Base-by-base conservation (phyloP, 1,140 invertebrate genomes). In the Sinella curviseta region DNA sequence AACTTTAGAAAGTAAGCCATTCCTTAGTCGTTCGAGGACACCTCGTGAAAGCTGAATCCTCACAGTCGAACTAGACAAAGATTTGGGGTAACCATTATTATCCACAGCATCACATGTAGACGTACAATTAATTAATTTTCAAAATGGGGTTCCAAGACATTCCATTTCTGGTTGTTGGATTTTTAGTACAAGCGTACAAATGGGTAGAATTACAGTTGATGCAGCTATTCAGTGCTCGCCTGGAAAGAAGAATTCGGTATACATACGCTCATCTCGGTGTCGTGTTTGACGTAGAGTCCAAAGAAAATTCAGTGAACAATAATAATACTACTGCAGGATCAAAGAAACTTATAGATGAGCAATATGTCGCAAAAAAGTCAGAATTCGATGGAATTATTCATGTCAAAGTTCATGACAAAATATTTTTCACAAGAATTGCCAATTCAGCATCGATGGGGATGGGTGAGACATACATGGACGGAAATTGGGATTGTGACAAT, bases 401-500 rank as follows among this genome's bases (percentile, higher is more conserved):
- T 30, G 34, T 75, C 1, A 54, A 48, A 48, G 39, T 75, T 4
- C 74, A 75, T 48, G 24, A 36, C n/a, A 36, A 54, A 30, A 26
- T n/a, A 20, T 36, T 75, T 24, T 75, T 75, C 36, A 48, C 74
- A 35, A n/a, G 34, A 26, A 35, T 48, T 48, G 74, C 74, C 2
- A 75, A 75, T 48, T 54, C 34, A 8, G 74, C 74, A 2, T 48
- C 35, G 3, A n/a, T 75, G 24, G 74, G 74, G 16, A 36, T 75
- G 34, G 74, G 35, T 26, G 74, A 75, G 39, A 75, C 74, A 17
- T 75, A 75, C 26, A 75, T 75, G 74, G 74, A 75, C 39, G 39
- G 39, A 28, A 36, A 26, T 16, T 75, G 74, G 74, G 74, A 75
- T 26, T 75, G 74, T 48, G 74, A 75, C 33, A 30, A 75, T 75